phyloP scores from a whole-genome alignment of 1,140 invertebrate genomes.

The Idris sp. region DNA sequence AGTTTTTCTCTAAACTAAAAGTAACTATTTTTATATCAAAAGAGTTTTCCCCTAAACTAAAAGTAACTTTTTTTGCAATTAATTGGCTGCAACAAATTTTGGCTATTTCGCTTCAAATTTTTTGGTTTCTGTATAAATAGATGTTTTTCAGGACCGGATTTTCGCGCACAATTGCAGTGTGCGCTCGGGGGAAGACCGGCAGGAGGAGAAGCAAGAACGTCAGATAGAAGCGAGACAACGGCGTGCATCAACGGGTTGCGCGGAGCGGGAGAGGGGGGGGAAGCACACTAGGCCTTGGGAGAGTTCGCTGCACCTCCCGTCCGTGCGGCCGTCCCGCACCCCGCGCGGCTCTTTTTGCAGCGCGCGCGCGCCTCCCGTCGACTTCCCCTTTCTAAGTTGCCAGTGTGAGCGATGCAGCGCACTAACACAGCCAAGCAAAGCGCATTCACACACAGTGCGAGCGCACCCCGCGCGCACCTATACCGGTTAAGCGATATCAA shows the following conservation, averaged over 20 bases:
- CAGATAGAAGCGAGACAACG: conserved; percentile 39
- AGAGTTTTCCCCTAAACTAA: no score
- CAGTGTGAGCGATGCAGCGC: conserved; percentile 68
- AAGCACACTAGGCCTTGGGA: conserved; percentile 70
- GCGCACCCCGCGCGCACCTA: conserved; percentile 25
- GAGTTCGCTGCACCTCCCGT: conserved; percentile 78
- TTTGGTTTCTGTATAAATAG: conserved; percentile 47
- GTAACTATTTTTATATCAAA: no score
- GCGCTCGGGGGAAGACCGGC: conserved; percentile 39
- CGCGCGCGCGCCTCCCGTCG: conserved; percentile 28
- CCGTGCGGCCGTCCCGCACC: conserved; percentile 67
- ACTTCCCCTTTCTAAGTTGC: conserved; percentile 74
- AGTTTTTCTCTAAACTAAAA: no score
- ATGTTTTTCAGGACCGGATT: conserved; percentile 39
- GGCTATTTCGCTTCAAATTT: no score
- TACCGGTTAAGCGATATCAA: conserved; percentile 57
- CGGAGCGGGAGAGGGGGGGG: conserved; percentile 54
- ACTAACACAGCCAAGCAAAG: conserved; percentile 55
- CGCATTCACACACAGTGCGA: conserved; percentile 46
- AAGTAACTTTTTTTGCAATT: no score
- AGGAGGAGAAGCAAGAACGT: conserved; percentile 33
- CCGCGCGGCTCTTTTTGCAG: conserved; percentile 50
- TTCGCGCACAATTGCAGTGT: conserved; percentile 54
- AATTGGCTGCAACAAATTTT: no score
- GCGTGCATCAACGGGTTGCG: conserved; percentile 37